Conservation (phyloP, 2,888 invertebrate genomes). For the Megaustenia siamemsis region DNA sequence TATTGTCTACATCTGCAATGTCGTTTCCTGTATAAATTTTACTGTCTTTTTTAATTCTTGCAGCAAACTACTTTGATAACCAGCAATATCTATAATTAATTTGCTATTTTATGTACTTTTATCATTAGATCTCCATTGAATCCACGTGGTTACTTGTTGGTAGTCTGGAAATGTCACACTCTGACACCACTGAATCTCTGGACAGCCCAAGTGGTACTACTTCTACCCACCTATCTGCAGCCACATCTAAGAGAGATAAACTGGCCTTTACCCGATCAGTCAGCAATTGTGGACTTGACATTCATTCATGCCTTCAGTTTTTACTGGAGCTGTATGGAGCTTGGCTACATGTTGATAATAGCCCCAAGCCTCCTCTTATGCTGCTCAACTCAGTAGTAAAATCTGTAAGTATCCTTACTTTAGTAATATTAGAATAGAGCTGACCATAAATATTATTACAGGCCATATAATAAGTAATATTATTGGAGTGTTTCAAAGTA, state of each 20-base stretch:
- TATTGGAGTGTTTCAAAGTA: too few relatives aligned
- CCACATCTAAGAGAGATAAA: slow-evolving; percentile 7
- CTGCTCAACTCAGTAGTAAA: slow-evolving; percentile 80
- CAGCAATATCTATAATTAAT: too few relatives aligned
- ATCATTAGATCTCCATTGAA: slow-evolving; percentile 75
- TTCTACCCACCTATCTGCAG: neutral
- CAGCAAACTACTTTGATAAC: too few relatives aligned
- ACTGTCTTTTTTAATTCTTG: too few relatives aligned
- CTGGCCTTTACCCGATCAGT: slow-evolving; percentile 65
- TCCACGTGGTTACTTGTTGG: slow-evolving; percentile 78
- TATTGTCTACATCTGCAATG: too few relatives aligned
- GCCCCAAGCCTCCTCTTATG: slow-evolving; percentile 77
- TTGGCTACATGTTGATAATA: slow-evolving; percentile 83
- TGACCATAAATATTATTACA: too few relatives aligned
- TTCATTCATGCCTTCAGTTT: slow-evolving; percentile 95
- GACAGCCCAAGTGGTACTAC: slow-evolving; percentile 64
- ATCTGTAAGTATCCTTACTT: slow-evolving; percentile 80
- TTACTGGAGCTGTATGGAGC: slow-evolving; percentile 93
- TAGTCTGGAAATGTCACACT: slow-evolving; percentile 71
- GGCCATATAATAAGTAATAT: too few relatives aligned
- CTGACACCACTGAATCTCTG: slow-evolving; percentile 71
- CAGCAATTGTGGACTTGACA: slow-evolving; percentile 85
- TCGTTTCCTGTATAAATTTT: too few relatives aligned
- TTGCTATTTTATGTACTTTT: neutral
- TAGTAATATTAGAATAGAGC: too few relatives aligned